Conservation (phyloP, 2,113 vertebrate genomes). For the Neoarius graeffei region DNA sequence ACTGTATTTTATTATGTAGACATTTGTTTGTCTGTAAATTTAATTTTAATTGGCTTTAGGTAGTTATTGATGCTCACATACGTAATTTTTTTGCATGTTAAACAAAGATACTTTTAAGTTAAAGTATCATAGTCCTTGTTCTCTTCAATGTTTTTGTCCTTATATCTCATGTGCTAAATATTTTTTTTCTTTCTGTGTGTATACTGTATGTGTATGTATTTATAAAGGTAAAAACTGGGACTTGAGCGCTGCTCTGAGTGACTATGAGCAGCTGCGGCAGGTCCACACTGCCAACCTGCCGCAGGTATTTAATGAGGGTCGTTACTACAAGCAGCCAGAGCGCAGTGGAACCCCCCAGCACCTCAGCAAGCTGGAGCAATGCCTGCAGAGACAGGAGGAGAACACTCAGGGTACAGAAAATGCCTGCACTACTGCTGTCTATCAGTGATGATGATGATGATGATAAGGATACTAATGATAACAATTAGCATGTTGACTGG, state of each 20-base stretch:
- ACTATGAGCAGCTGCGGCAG: conserved; percentile 96
- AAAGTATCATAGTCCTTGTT: background rate
- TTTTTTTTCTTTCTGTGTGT: background rate
- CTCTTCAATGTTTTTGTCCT: background rate
- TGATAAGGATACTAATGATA: background rate
- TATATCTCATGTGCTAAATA: background rate
- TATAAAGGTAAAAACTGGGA: conserved; percentile 97
- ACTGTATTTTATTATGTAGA: background rate
- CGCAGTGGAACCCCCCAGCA: conserved; percentile 78
- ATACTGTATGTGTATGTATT: conserved; percentile 16
- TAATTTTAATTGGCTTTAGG: background rate
- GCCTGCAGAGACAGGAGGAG: conserved; percentile 89
- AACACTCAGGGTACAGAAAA: conserved; percentile 77
- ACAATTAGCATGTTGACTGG: background rate
- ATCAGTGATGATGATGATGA: background rate
- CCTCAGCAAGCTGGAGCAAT: conserved; percentile 76
- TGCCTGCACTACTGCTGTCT: background rate
- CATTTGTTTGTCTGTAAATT: background rate
- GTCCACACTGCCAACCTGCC: conserved; percentile 94
- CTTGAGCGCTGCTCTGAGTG: conserved; percentile 90
- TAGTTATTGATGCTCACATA: background rate
- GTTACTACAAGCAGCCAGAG: conserved; percentile 80
- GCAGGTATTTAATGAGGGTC: conserved; percentile 91
- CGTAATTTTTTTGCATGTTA: too few species aligned
- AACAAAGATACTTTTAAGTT: background rate